These are phyloP conservation scores for Vandiemenella viatica DNA, from an alignment of 2,888 invertebrate species.

Conservation along the genomic window DNA sequence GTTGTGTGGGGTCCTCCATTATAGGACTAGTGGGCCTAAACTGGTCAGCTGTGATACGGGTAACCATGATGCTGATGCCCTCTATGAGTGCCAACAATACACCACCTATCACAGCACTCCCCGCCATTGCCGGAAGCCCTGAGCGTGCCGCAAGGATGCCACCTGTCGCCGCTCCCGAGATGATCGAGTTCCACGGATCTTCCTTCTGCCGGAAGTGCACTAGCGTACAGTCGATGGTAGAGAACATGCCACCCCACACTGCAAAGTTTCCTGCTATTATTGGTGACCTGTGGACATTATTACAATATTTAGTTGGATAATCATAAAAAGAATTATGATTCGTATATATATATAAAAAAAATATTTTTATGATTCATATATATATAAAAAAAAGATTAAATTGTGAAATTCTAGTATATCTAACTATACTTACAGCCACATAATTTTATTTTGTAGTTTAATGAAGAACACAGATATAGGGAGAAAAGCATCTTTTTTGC, in stretches of 20 bases:
- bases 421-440: too few species aligned
- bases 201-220: constrained; percentile 88
- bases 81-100: constrained; percentile 91
- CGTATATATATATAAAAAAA: too few species aligned
- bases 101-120: constrained; percentile 91
- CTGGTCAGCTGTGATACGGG: constrained; percentile 80
- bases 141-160: constrained; percentile 92
- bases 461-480: too few species aligned
- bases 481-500: too few species aligned
- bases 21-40: constrained; percentile 71
- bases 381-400: too few species aligned
- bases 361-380: too few species aligned
- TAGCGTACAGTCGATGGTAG: constrained; percentile 89
- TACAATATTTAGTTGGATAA: too few species aligned
- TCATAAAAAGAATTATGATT: too few species aligned
- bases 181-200: constrained; percentile 94
- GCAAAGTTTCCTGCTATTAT: constrained; percentile 94
- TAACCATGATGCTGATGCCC: constrained; percentile 90
- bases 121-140: constrained; percentile 78
- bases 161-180: constrained; percentile 90
- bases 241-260: constrained; percentile 97
- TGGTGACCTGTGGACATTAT: too few species aligned
- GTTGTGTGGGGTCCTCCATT: constrained; percentile 59
- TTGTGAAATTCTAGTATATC: too few species aligned
- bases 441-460: too few species aligned